Conservation (phyloP, 1,140 invertebrate species). For the Drosophila kurseongensis region DNA sequence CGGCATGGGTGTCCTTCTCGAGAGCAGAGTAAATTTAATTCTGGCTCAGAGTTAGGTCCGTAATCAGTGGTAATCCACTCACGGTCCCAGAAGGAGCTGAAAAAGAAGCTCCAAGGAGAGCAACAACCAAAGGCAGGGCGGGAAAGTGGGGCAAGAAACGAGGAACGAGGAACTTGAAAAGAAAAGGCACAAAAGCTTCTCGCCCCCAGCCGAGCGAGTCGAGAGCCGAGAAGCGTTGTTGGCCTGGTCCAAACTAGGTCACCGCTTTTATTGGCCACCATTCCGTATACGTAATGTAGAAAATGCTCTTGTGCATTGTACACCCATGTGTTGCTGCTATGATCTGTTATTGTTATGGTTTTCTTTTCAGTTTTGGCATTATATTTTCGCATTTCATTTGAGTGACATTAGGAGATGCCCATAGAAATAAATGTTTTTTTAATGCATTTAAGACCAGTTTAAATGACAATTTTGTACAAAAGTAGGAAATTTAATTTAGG, state of each 20-base stretch:
- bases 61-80: conserved; percentile 48
- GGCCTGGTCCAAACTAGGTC: conserved; percentile 36
- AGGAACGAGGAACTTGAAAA: conserved; percentile 3
- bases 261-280: conserved; percentile 41
- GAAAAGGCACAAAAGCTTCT: conserved; percentile 39
- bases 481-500: neutral
- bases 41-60: conserved; percentile 9
- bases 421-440: neutral
- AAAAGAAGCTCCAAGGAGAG: conserved; percentile 7
- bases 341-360: conserved; percentile 39
- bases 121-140: conserved; percentile 10
- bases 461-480: neutral
- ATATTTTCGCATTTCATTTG: conserved; percentile 20
- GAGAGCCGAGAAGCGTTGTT: conserved; percentile 16
- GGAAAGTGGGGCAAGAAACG: too few relatives aligned
- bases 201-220: conserved; percentile 17
- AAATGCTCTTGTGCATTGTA: conserved; percentile 4
- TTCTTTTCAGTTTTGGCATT: conserved; percentile 23
- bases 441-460: conserved; percentile 5
- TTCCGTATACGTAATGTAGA: conserved; percentile 31
- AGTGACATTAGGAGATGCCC: conserved; percentile 14
- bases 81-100: conserved; percentile 13
- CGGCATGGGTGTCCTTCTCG: conserved; percentile 11
- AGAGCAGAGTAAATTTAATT: conserved; percentile 25
- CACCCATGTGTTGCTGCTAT: conserved; percentile 38